phyloP scores from a whole-genome alignment of 2,888 invertebrate species.

The Ectemnius continuus region DNA sequence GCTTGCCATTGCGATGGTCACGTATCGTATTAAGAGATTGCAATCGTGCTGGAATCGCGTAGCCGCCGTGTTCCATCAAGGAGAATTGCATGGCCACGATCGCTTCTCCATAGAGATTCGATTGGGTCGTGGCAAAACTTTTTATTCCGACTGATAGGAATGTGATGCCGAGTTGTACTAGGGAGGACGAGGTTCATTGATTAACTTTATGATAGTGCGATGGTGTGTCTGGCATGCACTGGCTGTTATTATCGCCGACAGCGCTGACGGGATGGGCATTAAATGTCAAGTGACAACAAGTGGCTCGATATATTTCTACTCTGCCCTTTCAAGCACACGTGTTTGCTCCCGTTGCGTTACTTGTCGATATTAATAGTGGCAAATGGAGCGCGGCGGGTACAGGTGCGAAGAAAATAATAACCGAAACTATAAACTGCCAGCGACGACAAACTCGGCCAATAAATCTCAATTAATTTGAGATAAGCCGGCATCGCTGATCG shows the following conservation, averaged over 20 bases:
- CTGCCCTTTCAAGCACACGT: background rate
- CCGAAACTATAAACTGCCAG: constrained; percentile 10
- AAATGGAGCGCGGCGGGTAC: constrained; percentile 10
- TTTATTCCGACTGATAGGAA: constrained; percentile 3
- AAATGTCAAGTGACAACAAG: background rate
- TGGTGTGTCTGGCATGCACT: constrained; percentile 7
- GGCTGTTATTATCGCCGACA: background rate
- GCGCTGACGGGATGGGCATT: background rate
- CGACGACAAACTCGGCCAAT: constrained; percentile 13
- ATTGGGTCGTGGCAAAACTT: constrained; percentile 37
- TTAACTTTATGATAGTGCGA: constrained; percentile 23
- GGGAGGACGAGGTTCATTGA: constrained; percentile 3
- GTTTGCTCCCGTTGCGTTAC: background rate
- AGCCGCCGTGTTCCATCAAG: constrained; percentile 29
- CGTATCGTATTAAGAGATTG: constrained; percentile 53
- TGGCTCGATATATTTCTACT: background rate
- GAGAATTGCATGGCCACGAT: constrained; percentile 37
- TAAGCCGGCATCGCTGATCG: constrained; percentile 10
- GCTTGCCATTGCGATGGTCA: constrained; percentile 29
- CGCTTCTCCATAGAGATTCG: constrained; percentile 30
- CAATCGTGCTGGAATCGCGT: constrained; percentile 33
- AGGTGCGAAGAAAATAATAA: constrained; percentile 40
- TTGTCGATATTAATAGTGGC: background rate
- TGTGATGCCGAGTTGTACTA: background rate
- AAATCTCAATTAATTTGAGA: constrained; percentile 48